phyloP scores from a whole-genome alignment of 2,113 vertebrate genomes.

The Podiceps cristatus region DNA sequence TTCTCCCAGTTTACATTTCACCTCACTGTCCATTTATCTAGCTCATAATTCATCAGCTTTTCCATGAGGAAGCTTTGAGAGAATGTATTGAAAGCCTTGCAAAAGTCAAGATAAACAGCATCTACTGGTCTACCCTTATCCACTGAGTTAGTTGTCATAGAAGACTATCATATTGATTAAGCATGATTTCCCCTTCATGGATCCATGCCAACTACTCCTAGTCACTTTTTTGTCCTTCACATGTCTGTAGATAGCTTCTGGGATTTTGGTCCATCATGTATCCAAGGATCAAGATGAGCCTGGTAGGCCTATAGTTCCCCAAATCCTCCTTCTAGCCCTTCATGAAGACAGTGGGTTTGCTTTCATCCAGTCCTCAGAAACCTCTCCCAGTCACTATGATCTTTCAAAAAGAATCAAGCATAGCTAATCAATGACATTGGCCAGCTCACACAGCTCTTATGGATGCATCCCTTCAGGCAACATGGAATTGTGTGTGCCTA shows the following conservation, averaged over 20 bases:
- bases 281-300: background rate
- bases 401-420: background rate
- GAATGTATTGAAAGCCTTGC: background rate
- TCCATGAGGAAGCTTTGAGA: background rate
- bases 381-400: background rate
- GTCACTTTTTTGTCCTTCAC: background rate
- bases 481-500: background rate
- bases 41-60: background rate
- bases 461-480: background rate
- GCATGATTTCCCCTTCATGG: background rate
- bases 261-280: background rate
- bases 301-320: background rate
- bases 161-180: background rate
- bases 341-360: background rate
- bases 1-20: background rate
- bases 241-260: background rate
- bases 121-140: background rate
- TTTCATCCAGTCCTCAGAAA: background rate
- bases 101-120: background rate
- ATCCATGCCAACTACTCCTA: background rate
- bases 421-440: background rate
- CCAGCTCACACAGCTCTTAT: background rate
- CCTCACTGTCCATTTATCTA: background rate
- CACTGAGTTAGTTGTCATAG: background rate
- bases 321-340: background rate